Conservation (phyloP, 2,888 invertebrate species). For the Monoplex corrugatus region DNA sequence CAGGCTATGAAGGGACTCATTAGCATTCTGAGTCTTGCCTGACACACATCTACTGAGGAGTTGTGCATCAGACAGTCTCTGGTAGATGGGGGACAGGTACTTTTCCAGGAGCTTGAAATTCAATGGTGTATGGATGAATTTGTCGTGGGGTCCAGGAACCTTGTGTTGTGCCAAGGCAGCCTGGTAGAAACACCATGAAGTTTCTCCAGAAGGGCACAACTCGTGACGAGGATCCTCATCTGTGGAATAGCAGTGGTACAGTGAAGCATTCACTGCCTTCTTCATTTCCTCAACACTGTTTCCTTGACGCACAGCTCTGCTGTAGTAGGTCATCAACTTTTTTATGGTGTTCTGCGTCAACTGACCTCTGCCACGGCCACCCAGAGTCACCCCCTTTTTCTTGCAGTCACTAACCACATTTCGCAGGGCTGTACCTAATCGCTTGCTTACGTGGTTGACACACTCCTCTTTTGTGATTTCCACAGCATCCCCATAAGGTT, state of each 20-base stretch:
- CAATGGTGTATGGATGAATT: too few relatives aligned
- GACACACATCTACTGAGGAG: constrained; percentile 32
- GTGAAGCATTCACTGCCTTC: constrained; percentile 32
- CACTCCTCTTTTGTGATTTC: constrained; percentile 45
- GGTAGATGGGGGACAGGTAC: constrained; percentile 32
- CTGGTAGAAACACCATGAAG: constrained; percentile 48
- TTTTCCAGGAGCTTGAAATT: constrained; percentile 1
- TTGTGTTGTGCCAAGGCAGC: not conserved
- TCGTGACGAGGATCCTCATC: constrained; percentile 28
- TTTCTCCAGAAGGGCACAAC: constrained; percentile 15
- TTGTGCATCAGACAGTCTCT: constrained; percentile 28
- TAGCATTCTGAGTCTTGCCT: constrained; percentile 39
- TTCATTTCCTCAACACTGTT: not conserved
- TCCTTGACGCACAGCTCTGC: not conserved
- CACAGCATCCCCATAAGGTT: constrained; percentile 16
- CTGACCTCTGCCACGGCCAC: constrained; percentile 19
- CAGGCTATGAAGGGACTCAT: constrained; percentile 29
- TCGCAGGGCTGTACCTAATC: constrained; percentile 30
- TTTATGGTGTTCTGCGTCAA: not conserved
- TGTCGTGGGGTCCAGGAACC: not conserved
- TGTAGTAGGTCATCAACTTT: not conserved
- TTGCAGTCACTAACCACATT: constrained; percentile 35
- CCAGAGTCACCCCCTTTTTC: constrained; percentile 42
- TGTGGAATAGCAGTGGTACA: constrained; percentile 30
- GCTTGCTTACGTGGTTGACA: constrained; percentile 46